Percentiles rank a stretch among this genome's conserved stretches.
Evolutionary conservation across 2,113 vertebrate genomes (phyloP).

Genomic region (Stegastes partitus): DNA sequence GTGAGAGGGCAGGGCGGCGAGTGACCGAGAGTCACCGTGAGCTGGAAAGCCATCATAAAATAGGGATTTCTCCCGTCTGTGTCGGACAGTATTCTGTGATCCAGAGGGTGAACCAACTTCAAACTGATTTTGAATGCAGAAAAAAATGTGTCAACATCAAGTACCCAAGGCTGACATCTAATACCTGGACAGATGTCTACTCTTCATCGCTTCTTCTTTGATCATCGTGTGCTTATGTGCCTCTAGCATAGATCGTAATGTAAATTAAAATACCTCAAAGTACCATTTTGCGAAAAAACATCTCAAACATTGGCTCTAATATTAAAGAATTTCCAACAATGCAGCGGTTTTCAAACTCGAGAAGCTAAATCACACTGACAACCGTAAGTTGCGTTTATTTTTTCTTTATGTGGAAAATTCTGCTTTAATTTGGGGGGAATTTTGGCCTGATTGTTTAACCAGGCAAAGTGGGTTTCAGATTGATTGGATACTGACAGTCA

Average conservation of each 20-base stretch:
- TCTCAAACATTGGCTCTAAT: too few relatives aligned
- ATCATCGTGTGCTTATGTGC: too few relatives aligned
- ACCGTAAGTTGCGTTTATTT: not conserved
- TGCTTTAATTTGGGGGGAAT: not conserved
- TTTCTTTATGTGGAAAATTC: not conserved
- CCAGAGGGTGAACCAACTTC: not conserved
- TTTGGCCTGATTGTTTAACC: not conserved
- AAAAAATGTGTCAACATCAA: not conserved
- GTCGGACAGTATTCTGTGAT: conserved; percentile 2
- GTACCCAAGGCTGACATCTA: not conserved
- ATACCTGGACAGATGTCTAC: not conserved
- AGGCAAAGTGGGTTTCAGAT: not conserved
- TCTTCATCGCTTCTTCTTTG: not conserved
- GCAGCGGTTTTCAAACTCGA: not conserved
- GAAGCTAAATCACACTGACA: not conserved
- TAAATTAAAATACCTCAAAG: too few relatives aligned
- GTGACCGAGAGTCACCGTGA: conserved; percentile 28
- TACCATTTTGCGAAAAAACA: too few relatives aligned
- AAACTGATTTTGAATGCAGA: conserved; percentile 1
- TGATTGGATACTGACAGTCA: too few relatives aligned
- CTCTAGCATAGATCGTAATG: too few relatives aligned
- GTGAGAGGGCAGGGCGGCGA: conserved; percentile 34
- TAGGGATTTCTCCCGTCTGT: not conserved
- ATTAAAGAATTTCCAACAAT: not conserved
- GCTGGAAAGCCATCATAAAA: conserved; percentile 19